phyloP scores from a whole-genome alignment of 2,888 invertebrate species.

The Andrena dorsata region DNA sequence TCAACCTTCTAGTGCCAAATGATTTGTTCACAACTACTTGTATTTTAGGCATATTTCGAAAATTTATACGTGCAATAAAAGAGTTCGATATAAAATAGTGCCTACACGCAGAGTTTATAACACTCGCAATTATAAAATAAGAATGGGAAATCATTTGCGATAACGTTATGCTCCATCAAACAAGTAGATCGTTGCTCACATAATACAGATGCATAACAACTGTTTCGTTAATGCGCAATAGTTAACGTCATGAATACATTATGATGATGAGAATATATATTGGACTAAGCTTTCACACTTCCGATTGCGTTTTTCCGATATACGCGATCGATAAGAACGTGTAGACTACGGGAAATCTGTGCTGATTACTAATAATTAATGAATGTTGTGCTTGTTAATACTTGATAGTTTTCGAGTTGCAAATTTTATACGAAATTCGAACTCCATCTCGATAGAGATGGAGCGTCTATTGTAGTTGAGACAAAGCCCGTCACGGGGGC shows the following conservation, averaged over 20 bases:
- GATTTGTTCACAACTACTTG: no score
- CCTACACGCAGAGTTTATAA: neutral
- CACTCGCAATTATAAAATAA: neutral
- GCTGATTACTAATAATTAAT: neutral
- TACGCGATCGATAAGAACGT: neutral
- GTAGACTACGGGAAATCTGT: neutral
- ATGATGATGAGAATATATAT: constrained; percentile 11
- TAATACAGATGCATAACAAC: constrained; percentile 17
- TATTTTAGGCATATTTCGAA: no score
- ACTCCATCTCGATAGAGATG: no score
- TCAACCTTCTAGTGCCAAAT: no score
- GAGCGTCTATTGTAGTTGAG: neutral
- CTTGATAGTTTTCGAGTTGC: neutral
- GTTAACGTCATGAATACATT: constrained; percentile 29
- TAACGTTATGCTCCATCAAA: constrained; percentile 21
- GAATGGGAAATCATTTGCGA: neutral
- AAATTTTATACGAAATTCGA: neutral
- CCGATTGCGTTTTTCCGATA: constrained; percentile 20
- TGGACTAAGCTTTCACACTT: neutral
- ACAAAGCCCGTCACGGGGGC: neutral
- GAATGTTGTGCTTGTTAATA: neutral
- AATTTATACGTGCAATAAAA: neutral
- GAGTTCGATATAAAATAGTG: neutral
- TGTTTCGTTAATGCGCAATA: constrained; percentile 6
- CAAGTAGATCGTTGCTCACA: constrained; percentile 25